Conservation (phyloP, 2,113 vertebrate species). For the Embiotoca jacksoni region DNA sequence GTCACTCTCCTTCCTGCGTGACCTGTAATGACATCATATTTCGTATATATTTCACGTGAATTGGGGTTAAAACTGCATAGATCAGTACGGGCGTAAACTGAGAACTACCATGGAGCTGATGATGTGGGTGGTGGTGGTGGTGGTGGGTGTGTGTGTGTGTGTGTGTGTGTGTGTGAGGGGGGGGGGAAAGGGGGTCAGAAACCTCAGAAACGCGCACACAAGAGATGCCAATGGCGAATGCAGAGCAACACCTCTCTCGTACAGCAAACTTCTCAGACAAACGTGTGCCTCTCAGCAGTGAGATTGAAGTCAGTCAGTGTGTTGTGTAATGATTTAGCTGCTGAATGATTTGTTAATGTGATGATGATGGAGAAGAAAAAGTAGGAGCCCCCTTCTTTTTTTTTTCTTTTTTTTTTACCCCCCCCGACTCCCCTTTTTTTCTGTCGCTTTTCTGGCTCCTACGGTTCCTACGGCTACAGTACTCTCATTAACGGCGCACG, state of each 20-base stretch:
- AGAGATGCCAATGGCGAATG: slow-evolving; percentile 91
- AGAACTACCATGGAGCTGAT: slow-evolving; percentile 62
- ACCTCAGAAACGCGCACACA: slow-evolving; percentile 86
- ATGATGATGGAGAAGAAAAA: slow-evolving; percentile 51
- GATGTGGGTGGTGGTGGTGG: slow-evolving; percentile 40
- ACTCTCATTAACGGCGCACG: slow-evolving; percentile 38
- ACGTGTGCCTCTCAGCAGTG: slow-evolving; percentile 84
- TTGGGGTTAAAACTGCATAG: slow-evolving; percentile 81
- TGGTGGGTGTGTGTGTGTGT: slow-evolving; percentile 31
- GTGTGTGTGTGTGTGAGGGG: no score
- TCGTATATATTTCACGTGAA: slow-evolving; percentile 31
- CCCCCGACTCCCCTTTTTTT: slow-evolving; percentile 36
- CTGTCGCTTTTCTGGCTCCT: slow-evolving; percentile 42
- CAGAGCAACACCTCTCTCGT: slow-evolving; percentile 77
- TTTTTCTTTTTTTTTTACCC: not conserved
- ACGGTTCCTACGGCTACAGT: slow-evolving; percentile 26
- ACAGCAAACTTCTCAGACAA: slow-evolving; percentile 87
- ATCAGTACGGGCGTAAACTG: slow-evolving; percentile 68
- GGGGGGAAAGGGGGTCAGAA: slow-evolving; percentile 13
- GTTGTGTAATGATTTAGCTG: slow-evolving; percentile 62
- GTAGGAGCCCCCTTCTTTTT: slow-evolving; percentile 26
- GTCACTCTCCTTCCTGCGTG: slow-evolving; percentile 25
- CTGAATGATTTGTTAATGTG: slow-evolving; percentile 72
- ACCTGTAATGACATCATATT: slow-evolving; percentile 68
- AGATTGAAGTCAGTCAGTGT: slow-evolving; percentile 67